phyloP scores from a whole-genome alignment of 1,140 invertebrate species.

The Rhopalosiphum padi region DNA sequence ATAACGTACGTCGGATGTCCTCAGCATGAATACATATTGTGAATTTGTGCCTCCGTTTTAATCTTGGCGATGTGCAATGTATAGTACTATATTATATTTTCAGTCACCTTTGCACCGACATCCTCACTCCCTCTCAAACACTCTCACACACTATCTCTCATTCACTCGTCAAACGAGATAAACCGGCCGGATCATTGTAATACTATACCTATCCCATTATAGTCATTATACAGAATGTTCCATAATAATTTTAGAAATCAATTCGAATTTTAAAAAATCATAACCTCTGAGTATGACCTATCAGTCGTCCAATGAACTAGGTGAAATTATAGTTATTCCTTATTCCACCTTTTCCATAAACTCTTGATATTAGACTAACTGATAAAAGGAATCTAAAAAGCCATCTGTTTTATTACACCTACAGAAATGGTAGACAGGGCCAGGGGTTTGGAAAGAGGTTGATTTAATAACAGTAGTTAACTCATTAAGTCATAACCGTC shows the following conservation, averaged over 20 bases:
- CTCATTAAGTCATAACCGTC: background rate
- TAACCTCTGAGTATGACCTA: background rate
- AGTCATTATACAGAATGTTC: background rate
- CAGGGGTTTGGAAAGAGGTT: background rate
- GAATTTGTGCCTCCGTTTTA: background rate
- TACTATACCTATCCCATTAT: background rate
- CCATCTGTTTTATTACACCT: background rate
- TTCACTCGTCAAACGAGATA: background rate
- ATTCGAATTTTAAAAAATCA: background rate
- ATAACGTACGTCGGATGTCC: background rate
- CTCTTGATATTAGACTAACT: background rate
- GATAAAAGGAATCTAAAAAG: background rate
- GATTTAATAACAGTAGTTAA: too few species aligned
- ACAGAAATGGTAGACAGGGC: too few species aligned
- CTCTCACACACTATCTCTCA: background rate
- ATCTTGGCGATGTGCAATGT: background rate
- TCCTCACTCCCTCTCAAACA: background rate
- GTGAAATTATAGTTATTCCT: background rate
- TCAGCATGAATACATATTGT: background rate
- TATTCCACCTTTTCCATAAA: background rate
- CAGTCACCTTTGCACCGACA: background rate
- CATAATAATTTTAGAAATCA: background rate
- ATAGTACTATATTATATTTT: background rate
- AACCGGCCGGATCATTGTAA: background rate
- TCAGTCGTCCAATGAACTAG: background rate